Conservation (phyloP, 2,113 vertebrate species). For the Centropus bengalensis region DNA sequence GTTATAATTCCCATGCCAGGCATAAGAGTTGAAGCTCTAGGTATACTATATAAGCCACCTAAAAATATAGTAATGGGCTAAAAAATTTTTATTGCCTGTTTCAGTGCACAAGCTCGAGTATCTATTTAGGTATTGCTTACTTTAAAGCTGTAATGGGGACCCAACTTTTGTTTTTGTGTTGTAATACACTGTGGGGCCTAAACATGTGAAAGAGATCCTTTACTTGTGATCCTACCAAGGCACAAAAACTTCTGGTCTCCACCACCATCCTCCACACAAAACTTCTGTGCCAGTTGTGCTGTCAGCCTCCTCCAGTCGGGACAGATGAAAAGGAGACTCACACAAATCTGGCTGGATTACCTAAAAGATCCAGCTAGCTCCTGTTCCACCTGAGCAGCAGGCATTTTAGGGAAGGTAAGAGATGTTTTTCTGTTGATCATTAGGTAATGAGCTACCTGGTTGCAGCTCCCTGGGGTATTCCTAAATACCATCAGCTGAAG, state of each 20-base stretch:
- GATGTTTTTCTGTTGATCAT: neutral
- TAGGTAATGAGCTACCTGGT: neutral
- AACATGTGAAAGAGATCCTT: neutral
- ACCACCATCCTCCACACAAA: fast-evolving
- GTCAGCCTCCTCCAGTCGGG: neutral
- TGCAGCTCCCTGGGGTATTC: neutral
- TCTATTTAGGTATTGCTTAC: neutral
- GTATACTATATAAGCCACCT: neutral
- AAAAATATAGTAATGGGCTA: neutral
- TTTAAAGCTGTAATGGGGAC: neutral
- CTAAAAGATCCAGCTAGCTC: neutral
- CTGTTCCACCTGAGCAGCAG: neutral
- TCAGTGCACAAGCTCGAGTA: neutral
- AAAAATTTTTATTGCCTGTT: neutral
- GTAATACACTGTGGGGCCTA: neutral
- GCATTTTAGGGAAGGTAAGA: neutral
- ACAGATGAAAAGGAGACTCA: neutral
- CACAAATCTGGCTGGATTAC: neutral
- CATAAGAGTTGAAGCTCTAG: neutral
- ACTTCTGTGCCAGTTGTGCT: neutral
- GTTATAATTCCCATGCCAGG: neutral
- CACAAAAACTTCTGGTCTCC: neutral
- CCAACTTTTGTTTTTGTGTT: neutral
- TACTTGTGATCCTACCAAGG: neutral
- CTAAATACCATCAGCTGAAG: neutral